These are phyloP conservation scores for Drosophila multiciliata DNA, from an alignment of 2,888 invertebrate genomes.

Conservation along the genomic window DNA sequence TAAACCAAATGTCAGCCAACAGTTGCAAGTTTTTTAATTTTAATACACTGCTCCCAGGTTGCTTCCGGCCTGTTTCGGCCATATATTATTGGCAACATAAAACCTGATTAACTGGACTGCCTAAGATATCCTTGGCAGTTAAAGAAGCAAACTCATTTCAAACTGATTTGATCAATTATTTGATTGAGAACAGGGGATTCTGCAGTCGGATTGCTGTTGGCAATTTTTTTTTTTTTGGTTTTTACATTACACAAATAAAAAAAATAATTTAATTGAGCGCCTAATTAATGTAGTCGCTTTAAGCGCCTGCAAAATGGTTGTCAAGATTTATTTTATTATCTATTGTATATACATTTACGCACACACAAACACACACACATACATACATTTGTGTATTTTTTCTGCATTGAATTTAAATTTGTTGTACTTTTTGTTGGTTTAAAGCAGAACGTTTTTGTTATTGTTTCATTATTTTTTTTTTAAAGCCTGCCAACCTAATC, in stretches of 20 bases:
- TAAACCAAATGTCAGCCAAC: slow-evolving; percentile 44
- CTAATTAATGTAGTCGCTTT: slow-evolving; percentile 50
- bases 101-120: neutral
- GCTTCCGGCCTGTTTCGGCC: no score
- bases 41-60: neutral
- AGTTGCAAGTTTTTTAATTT: slow-evolving; percentile 6
- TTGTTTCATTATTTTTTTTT: slow-evolving; percentile 20
- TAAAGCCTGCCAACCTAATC: slow-evolving; percentile 57
- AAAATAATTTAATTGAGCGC: slow-evolving; percentile 28
- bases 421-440: slow-evolving; percentile 20
- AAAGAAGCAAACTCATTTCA: no score
- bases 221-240: slow-evolving; percentile 5
- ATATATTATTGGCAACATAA: neutral
- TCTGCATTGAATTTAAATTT: slow-evolving; percentile 33
- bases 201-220: slow-evolving; percentile 11
- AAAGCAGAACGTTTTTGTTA: slow-evolving; percentile 24
- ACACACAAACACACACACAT: neutral
- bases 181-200: neutral
- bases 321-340: slow-evolving; percentile 50
- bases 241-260: slow-evolving; percentile 13
- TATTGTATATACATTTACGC: slow-evolving; percentile 15
- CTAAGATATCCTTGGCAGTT: neutral
- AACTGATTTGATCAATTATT: neutral
- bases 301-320: slow-evolving; percentile 34
- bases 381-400: neutral